Evolutionary conservation across 2,113 vertebrate genomes (phyloP).

Genomic region (Corythaixoides concolor): DNA sequence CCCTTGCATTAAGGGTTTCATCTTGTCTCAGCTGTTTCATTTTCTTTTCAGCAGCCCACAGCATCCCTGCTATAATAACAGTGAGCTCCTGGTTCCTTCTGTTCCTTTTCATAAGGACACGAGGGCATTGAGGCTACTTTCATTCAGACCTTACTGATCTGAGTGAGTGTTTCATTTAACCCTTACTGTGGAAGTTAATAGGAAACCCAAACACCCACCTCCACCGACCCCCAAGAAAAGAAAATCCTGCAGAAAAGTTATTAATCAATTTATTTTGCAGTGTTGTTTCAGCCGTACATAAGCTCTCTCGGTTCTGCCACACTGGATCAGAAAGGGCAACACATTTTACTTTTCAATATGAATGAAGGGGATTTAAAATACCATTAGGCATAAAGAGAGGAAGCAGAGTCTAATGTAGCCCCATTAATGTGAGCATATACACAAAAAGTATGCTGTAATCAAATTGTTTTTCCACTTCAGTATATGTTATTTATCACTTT

Average conservation of each 20-base stretch:
- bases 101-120: neutral
- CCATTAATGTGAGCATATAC: neutral
- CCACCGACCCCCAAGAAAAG: neutral
- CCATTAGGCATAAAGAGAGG: neutral
- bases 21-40: slow-evolving; percentile 63
- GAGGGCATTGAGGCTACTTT: neutral
- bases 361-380: neutral
- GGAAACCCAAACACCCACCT: neutral
- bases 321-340: neutral
- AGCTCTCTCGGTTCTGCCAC: neutral
- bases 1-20: slow-evolving; percentile 19
- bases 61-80: slow-evolving; percentile 13
- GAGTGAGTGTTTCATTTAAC: neutral
- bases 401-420: neutral
- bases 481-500: neutral
- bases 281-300: neutral
- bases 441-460: neutral
- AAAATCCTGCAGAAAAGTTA: neutral
- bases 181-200: neutral
- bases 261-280: neutral
- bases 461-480: neutral
- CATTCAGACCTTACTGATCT: neutral
- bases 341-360: fast-evolving
- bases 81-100: neutral
- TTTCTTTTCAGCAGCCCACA: slow-evolving; percentile 45